Evolutionary conservation across 2,797 vertebrate genomes (phyloP).

Genomic region (Diceros bicornis): DNA sequence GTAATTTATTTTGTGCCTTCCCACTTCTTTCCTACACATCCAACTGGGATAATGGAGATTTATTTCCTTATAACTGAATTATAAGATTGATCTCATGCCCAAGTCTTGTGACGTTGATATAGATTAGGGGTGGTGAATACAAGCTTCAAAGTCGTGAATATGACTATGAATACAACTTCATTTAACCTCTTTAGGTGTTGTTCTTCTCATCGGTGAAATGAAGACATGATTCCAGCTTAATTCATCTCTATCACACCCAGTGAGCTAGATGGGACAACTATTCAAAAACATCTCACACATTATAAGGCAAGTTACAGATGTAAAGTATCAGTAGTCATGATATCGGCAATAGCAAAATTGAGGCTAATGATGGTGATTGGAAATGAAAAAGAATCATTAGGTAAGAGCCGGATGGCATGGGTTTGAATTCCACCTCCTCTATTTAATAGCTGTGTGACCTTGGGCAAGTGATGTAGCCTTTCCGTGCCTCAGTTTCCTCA

Average conservation of each 20-base stretch:
- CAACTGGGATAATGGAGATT: conserved; percentile 38
- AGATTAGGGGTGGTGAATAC: neutral
- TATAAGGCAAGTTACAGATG: too few relatives aligned
- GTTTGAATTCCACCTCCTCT: neutral
- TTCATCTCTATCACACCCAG: neutral
- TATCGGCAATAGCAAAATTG: neutral
- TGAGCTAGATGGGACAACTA: neutral
- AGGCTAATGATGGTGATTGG: too few relatives aligned
- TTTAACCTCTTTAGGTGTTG: neutral
- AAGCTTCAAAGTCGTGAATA: neutral
- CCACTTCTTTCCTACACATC: neutral
- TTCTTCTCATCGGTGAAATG: neutral
- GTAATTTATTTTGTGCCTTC: conserved; percentile 55
- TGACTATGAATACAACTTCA: neutral
- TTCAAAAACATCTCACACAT: accelerated
- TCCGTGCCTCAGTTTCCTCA: conserved; percentile 27
- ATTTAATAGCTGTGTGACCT: neutral
- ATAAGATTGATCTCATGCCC: neutral
- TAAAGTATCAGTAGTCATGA: neutral
- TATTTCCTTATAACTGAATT: conserved; percentile 58
- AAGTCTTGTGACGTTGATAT: neutral
- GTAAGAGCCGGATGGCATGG: neutral
- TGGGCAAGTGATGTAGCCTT: neutral
- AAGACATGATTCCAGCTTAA: neutral
- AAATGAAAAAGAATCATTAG: neutral